phyloP scores from a whole-genome alignment of 2,113 vertebrate genomes.

The Nettapus auritus region DNA sequence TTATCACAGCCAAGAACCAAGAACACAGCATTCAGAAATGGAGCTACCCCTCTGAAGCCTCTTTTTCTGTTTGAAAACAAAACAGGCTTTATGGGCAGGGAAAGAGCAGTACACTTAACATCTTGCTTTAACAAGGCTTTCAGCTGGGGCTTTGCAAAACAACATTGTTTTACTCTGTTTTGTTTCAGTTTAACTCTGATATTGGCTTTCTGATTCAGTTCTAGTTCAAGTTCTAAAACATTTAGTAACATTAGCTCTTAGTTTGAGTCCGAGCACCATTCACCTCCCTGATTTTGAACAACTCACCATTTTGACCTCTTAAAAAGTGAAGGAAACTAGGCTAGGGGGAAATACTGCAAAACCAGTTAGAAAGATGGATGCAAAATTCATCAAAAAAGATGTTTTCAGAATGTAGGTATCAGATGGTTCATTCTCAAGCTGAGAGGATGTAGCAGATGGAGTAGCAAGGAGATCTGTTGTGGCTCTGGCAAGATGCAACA shows the following conservation, averaged over 20 bases:
- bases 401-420: neutral
- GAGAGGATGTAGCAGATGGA: constrained; percentile 42
- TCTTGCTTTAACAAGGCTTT: constrained; percentile 32
- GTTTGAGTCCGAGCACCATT: neutral
- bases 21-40: neutral
- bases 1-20: constrained; percentile 1
- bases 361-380: neutral
- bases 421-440: constrained; percentile 21
- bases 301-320: neutral
- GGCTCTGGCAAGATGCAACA: constrained; percentile 19
- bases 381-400: neutral
- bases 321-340: neutral
- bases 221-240: neutral
- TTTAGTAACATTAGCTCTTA: neutral
- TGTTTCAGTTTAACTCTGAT: constrained; percentile 20
- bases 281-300: neutral
- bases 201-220: neutral
- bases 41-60: neutral
- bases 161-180: neutral
- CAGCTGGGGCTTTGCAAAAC: neutral
- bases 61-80: neutral
- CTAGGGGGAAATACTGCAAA: neutral
- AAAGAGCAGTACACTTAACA: constrained; percentile 4
- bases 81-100: neutral
- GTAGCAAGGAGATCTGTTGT: neutral